Evolutionary conservation across 2,113 vertebrate species (phyloP).

Genomic region (Rutilus rutilus): DNA sequence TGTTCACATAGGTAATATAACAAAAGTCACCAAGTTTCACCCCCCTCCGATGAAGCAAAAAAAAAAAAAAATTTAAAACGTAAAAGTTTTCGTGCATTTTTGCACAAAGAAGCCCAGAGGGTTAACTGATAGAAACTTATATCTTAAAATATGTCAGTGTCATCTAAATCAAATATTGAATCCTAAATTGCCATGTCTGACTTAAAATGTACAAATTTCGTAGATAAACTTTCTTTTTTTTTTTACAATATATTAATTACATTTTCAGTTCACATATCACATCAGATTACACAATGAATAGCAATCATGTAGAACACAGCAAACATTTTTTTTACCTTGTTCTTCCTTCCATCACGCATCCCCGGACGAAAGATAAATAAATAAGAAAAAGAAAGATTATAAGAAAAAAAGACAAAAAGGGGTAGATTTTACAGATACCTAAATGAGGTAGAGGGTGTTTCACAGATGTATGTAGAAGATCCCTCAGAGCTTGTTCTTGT

Average conservation of each 20-base stretch:
- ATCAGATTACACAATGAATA: slow-evolving; percentile 1
- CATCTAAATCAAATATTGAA: not conserved
- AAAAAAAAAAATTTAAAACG: too few relatives aligned
- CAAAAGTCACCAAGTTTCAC: too few relatives aligned
- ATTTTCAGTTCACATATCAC: slow-evolving; percentile 3
- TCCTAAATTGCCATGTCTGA: not conserved
- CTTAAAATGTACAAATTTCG: not conserved
- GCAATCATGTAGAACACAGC: slow-evolving; percentile 55
- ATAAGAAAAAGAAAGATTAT: too few relatives aligned
- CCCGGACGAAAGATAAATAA: not conserved
- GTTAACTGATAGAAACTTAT: too few relatives aligned
- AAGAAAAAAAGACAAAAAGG: too few relatives aligned
- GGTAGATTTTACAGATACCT: not conserved
- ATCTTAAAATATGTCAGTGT: too few relatives aligned
- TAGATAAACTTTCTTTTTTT: not conserved
- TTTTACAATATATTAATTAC: not conserved
- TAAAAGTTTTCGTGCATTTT: too few relatives aligned
- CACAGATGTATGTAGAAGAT: not conserved
- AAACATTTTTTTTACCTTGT: not conserved
- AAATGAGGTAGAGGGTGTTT: not conserved
- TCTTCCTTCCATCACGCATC: not conserved
- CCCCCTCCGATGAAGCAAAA: too few relatives aligned
- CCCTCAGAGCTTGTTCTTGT: not conserved
- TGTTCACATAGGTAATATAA: too few relatives aligned
- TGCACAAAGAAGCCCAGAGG: too few relatives aligned